Base-by-base conservation (phyloP, 2,888 invertebrate species). In the Lithophane socia region DNA sequence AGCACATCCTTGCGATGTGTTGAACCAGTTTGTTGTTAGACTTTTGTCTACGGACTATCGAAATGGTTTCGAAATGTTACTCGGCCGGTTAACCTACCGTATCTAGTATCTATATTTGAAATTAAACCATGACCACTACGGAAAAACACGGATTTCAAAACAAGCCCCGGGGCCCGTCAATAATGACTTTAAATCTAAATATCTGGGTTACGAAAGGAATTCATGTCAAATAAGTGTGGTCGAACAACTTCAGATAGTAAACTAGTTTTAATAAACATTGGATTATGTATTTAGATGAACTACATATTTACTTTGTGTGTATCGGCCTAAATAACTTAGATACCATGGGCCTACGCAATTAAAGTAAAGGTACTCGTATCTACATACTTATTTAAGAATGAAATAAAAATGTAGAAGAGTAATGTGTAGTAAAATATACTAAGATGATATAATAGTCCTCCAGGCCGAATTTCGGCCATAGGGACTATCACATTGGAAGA, bases 251-350 rank as follows among this genome's bases (percentile, higher is more conserved):
- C 37, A 54, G 66, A 73, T 79, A 77, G 37, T 60, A 77, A 89
- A 89, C 86, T 74, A 77, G 87, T 83, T 87, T 72, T 58, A 75
- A 54, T 82, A 79, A 75, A 71, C 69, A 78, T 78, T 74, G 71
- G 73, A 73, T 85, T 80, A 85, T 82, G 77, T 79, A 86, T 85
- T 85, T 88, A 87, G 82, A 76, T 67, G 77, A 80, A 87, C 73
- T 71, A 79, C 75, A 77, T 80, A 74, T 80, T 79, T 69, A 69
- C 47, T 67, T 78, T 80, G 77, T 75, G 24, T 49, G 64, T 84
- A 77, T 67, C 65, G 79, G 21, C 61, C 83, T 75, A 52, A 78
- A 78, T 83, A 78, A 67, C 71, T 79, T 67, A 61, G 71, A 83
- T 77, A 68, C 10, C 5, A 56, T 54, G 37, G 5, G 52, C 79